Percentiles rank a stretch among this genome's conserved stretches.
Evolutionary conservation across 2,888 invertebrate genomes (phyloP).

Genomic region (Ypsolopha scabrella): DNA sequence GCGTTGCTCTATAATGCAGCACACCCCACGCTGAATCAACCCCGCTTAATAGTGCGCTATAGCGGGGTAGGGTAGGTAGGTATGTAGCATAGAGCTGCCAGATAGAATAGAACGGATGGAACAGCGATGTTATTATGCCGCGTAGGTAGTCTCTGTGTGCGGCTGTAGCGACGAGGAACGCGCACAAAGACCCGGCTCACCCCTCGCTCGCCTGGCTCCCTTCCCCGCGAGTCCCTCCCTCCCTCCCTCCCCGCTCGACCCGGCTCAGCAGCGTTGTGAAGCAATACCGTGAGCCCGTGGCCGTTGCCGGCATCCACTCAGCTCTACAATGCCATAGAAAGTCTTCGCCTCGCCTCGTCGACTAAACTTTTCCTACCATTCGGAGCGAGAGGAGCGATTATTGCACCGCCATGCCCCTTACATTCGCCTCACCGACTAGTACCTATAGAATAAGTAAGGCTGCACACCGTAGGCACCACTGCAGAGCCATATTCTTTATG

Average conservation of each 20-base stretch:
- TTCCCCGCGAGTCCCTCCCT: conserved; percentile 19
- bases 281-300: conserved; percentile 43
- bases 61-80: not conserved
- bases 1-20: conserved; percentile 34
- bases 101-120: conserved; percentile 38
- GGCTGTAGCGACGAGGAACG: conserved; percentile 3
- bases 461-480: conserved; percentile 14
- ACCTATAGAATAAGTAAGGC: conserved; percentile 1
- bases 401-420: conserved; percentile 27
- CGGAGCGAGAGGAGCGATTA: conserved; percentile 41
- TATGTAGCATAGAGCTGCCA: too few relatives aligned
- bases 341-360: conserved; percentile 59
- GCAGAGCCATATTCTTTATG: conserved; percentile 37
- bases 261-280: conserved; percentile 56
- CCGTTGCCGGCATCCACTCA: conserved; percentile 51
- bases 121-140: conserved; percentile 48
- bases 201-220: conserved; percentile 16
- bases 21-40: conserved; percentile 49
- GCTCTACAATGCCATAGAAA: conserved; percentile 69
- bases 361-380: conserved; percentile 63
- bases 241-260: conserved; percentile 26
- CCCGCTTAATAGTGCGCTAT: conserved; percentile 43
- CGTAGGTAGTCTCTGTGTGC: conserved; percentile 24
- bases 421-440: conserved; percentile 8
- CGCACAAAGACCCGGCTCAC: conserved; percentile 21